phyloP scores from a whole-genome alignment of 2,888 invertebrate species.

The Empis livida region DNA sequence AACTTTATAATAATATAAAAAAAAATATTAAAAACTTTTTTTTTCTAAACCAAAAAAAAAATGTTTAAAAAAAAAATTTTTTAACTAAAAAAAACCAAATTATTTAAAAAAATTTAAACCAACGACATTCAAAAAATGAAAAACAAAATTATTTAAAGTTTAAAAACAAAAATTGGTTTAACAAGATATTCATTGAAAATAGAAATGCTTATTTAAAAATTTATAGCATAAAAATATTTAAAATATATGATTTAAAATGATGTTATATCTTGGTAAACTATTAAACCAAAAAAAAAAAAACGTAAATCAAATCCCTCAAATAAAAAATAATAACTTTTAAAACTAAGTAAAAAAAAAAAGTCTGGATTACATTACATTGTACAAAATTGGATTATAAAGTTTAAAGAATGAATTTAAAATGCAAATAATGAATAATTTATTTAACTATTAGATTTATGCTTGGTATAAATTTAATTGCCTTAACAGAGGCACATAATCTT shows the following conservation, averaged over 20 bases:
- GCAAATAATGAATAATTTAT: too few relatives aligned
- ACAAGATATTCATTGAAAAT: neutral
- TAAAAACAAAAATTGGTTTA: neutral
- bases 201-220: neutral
- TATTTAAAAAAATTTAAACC: neutral
- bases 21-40: constrained; percentile 6
- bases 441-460: too few relatives aligned
- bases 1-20: constrained; percentile 10
- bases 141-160: constrained; percentile 1
- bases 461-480: too few relatives aligned
- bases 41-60: constrained; percentile 8
- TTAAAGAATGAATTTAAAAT: too few relatives aligned
- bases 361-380: too few relatives aligned
- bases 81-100: constrained; percentile 3
- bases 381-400: too few relatives aligned
- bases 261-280: constrained; percentile 1
- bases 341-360: constrained; percentile 13
- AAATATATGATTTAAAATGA: neutral
- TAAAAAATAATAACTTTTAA: constrained; percentile 19
- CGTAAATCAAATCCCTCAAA: constrained; percentile 37
- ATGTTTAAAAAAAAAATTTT: constrained; percentile 6
- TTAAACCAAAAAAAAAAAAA: constrained; percentile 6
- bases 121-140: too few relatives aligned
- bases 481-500: too few relatives aligned
- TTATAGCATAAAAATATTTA: neutral